phyloP scores from a whole-genome alignment of 23 tunicate species.

The Diplosoma virens region DNA sequence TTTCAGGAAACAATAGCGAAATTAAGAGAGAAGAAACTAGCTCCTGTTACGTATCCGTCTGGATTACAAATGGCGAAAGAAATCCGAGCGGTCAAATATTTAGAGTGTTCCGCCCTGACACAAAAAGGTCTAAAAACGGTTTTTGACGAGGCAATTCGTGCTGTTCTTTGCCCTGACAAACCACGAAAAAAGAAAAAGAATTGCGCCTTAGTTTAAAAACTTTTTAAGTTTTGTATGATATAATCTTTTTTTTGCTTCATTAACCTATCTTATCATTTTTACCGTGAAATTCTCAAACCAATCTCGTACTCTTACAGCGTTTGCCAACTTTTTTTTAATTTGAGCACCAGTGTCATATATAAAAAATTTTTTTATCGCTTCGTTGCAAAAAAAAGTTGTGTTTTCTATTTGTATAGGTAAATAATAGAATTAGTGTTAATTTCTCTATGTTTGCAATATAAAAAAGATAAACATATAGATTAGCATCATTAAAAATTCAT shows the following conservation, averaged over 20 bases:
- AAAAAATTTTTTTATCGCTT: too few relatives aligned
- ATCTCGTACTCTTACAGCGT: too few relatives aligned
- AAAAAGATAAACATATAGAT: too few relatives aligned
- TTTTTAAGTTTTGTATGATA: not conserved
- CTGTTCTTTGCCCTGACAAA: conserved; percentile 65
- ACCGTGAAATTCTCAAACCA: too few relatives aligned
- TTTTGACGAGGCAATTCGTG: conserved; percentile 82
- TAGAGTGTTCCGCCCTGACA: conserved; percentile 86
- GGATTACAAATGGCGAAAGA: conserved; percentile 79
- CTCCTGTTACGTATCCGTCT: conserved; percentile 45
- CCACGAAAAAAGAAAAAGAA: conserved; percentile 7
- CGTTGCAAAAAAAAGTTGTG: too few relatives aligned
- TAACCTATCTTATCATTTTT: not conserved
- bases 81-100: conserved; percentile 68
- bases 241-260: not conserved
- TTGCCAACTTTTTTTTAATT: too few relatives aligned
- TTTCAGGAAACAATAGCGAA: conserved; percentile 51
- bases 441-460: too few relatives aligned
- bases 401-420: too few relatives aligned
- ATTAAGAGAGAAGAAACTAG: conserved; percentile 61
- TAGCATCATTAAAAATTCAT: too few relatives aligned
- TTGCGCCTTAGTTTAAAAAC: conserved; percentile 13
- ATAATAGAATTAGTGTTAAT: too few relatives aligned
- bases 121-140: conserved; percentile 82
- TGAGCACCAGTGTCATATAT: too few relatives aligned